Evolutionary conservation across 2,113 vertebrate species (phyloP).

Genomic region (Athene noctua): DNA sequence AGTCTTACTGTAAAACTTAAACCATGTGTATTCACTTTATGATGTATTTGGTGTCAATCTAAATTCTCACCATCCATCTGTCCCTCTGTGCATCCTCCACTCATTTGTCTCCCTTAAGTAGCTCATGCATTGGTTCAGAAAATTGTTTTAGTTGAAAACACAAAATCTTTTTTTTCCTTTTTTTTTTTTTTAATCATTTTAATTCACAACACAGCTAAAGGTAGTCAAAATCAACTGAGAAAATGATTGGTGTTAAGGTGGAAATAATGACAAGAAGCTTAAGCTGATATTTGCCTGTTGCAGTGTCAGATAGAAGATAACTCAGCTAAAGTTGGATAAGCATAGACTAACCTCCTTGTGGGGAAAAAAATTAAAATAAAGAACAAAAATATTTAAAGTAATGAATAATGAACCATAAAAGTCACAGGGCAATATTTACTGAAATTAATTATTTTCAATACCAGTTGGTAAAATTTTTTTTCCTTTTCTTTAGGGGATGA

Average conservation of each 20-base stretch:
- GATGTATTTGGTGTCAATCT: not conserved
- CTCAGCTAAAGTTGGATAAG: not conserved
- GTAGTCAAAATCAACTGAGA: not conserved
- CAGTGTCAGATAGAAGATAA: not conserved
- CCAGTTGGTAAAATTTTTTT: not conserved
- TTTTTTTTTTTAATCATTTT: not conserved
- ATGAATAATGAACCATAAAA: not conserved
- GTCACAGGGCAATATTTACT: not conserved
- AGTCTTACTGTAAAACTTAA: not conserved
- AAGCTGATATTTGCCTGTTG: not conserved
- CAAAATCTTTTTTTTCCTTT: not conserved
- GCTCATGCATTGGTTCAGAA: not conserved
- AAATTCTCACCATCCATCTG: not conserved
- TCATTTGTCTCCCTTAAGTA: not conserved
- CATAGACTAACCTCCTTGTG: accelerated
- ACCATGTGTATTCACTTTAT: accelerated
- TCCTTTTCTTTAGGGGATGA: not conserved
- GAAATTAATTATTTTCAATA: not conserved
- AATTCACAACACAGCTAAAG: not conserved
- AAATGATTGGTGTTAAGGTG: not conserved
- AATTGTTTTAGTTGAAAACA: not conserved
- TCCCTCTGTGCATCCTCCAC: not conserved
- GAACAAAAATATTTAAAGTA: no score
- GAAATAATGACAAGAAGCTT: not conserved
- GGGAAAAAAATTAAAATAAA: not conserved